Percentiles rank a stretch among this genome's conserved stretches.
phyloP scores from a whole-genome alignment of 2,888 invertebrate genomes.

The Stenodera caucasica region DNA sequence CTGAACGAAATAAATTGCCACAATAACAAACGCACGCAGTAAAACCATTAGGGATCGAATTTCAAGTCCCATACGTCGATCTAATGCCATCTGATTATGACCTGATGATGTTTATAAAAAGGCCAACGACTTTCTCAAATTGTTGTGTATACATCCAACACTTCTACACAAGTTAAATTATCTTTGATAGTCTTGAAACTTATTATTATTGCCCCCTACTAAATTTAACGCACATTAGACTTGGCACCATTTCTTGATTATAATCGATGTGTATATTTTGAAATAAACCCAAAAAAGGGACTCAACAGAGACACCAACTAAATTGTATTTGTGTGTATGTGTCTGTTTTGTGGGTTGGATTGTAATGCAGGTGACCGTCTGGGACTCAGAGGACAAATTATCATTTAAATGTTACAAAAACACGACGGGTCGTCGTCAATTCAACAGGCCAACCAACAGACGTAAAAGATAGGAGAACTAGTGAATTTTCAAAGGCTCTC shows the following conservation, averaged over 20 bases:
- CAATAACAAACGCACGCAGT: background rate
- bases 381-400: constrained; percentile 43
- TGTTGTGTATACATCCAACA: background rate
- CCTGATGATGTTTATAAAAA: background rate
- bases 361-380: constrained; percentile 28
- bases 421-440: constrained; percentile 38
- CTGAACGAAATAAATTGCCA: background rate
- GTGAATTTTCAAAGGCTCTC: constrained; percentile 35
- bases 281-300: background rate
- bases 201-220: background rate
- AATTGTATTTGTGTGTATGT: background rate
- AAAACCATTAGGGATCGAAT: constrained; percentile 4
- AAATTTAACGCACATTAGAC: no score
- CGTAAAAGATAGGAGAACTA: constrained; percentile 23
- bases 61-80: background rate
- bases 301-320: background rate
- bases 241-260: background rate
- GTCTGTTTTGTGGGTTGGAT: constrained; percentile 14
- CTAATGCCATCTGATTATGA: background rate
- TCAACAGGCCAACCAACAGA: constrained; percentile 33
- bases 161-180: background rate
- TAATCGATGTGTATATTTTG: background rate
- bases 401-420: constrained; percentile 50
- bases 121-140: constrained; percentile 2
- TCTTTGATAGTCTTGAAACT: background rate